Evolutionary conservation across 2,888 invertebrate species (phyloP).

Genomic region (Chymomyza fuscimana): DNA sequence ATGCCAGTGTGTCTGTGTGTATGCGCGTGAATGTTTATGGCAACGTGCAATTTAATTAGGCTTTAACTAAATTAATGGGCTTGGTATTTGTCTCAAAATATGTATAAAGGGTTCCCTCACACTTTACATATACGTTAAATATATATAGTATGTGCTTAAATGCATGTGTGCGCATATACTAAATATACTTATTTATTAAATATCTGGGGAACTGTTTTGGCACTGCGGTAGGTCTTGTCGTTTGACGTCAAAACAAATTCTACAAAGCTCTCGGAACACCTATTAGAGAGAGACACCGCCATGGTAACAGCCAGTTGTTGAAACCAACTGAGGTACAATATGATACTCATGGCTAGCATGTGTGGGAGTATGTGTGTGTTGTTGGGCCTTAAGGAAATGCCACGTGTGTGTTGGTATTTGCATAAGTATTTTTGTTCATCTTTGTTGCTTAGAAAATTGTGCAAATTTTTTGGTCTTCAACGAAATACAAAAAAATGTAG

Average conservation of each 20-base stretch:
- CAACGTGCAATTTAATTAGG: conserved; percentile 65
- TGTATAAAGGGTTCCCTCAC: conserved; percentile 31
- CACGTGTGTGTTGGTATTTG: not conserved
- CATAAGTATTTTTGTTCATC: not conserved
- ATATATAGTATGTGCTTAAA: not conserved
- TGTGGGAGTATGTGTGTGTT: not conserved
- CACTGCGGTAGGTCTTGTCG: not conserved
- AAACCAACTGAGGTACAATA: not conserved
- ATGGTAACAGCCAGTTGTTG: not conserved
- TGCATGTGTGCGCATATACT: conserved; percentile 18
- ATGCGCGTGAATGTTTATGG: conserved; percentile 35
- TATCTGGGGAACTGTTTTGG: not conserved
- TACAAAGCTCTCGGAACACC: conserved; percentile 42
- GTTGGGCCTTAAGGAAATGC: not conserved
- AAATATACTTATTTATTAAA: not conserved
- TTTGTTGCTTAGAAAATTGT: not conserved
- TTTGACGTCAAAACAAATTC: conserved; percentile 36
- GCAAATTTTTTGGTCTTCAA: not conserved
- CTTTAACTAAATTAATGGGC: conserved; percentile 64
- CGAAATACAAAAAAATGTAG: not conserved
- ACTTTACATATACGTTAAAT: conserved; percentile 11
- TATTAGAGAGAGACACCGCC: conserved; percentile 33
- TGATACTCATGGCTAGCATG: not conserved
- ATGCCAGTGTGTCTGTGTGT: conserved; percentile 9
- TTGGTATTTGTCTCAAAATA: conserved; percentile 50